These are phyloP conservation scores for Enteromius radiatus DNA, from an alignment of 2,797 vertebrate genomes.

Conservation along the genomic window DNA sequence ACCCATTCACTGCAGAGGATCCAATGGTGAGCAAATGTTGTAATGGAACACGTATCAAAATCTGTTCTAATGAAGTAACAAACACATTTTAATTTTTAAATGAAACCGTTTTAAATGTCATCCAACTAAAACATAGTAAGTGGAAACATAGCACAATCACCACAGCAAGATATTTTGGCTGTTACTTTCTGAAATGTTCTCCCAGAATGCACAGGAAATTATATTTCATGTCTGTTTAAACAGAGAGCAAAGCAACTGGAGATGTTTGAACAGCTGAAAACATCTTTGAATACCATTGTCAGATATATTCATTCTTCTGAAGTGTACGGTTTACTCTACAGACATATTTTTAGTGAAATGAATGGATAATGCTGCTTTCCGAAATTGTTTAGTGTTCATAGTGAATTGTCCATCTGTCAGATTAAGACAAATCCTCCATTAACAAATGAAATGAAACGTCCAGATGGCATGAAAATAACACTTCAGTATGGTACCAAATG, in stretches of 20 bases:
- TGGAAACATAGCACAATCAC: not conserved
- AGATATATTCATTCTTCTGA: conserved; percentile 11
- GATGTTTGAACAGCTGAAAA: conserved; percentile 12
- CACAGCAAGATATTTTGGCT: not conserved
- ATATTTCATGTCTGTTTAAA: conserved; percentile 4
- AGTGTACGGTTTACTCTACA: conserved; percentile 4
- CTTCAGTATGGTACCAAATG: conserved; percentile 29
- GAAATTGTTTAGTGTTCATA: conserved; percentile 41
- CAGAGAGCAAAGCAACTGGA: not conserved
- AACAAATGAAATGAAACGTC: conserved; percentile 49
- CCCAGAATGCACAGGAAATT: not conserved
- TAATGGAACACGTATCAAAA: not conserved
- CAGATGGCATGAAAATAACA: conserved; percentile 47
- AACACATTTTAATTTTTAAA: not conserved
- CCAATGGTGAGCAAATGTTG: not conserved
- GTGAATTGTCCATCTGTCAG: conserved; percentile 48
- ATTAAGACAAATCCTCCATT: conserved; percentile 51
- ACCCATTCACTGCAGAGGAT: not conserved
- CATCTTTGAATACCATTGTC: conserved; percentile 6
- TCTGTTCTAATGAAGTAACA: not conserved
- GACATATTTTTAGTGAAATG: conserved; percentile 5
- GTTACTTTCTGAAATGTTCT: not conserved
- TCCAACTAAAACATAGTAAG: no score
- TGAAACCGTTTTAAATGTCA: not conserved
- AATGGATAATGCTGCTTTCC: conserved; percentile 10